Conservation (phyloP, 2,797 vertebrate species). For the Liparis tanakae region DNA sequence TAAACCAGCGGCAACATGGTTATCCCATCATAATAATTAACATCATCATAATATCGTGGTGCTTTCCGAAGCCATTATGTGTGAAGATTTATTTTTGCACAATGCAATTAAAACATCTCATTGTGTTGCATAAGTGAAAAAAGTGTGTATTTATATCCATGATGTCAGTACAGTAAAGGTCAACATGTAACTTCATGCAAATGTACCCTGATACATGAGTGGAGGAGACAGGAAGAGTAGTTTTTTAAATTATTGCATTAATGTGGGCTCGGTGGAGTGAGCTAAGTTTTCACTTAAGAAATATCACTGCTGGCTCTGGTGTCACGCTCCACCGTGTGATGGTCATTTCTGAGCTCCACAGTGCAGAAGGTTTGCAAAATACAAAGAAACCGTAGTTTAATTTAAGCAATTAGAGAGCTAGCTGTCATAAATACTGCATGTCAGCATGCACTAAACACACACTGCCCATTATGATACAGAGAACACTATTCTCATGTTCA, state of each 20-base stretch:
- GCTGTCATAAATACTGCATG: conserved; percentile 27
- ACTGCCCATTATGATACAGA: conserved; percentile 3
- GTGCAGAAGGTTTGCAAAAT: conserved; percentile 9
- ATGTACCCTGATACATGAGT: conserved; percentile 19
- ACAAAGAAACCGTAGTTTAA: conserved; percentile 26
- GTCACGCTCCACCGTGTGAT: conserved; percentile 24
- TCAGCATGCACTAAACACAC: conserved; percentile 6
- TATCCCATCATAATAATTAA: neutral
- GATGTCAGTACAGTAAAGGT: conserved; percentile 34
- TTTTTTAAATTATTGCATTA: neutral
- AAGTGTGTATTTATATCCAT: conserved; percentile 24
- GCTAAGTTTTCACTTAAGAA: neutral
- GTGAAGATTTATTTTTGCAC: conserved; percentile 10
- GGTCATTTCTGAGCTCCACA: conserved; percentile 17
- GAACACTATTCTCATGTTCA: conserved; percentile 1
- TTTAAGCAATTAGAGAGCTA: neutral
- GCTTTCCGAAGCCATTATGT: neutral
- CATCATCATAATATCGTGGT: neutral
- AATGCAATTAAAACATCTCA: conserved; percentile 23
- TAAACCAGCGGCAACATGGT: neutral
- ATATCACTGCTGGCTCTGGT: conserved; percentile 10
- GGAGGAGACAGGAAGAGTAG: neutral
- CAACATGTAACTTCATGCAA: conserved; percentile 30
- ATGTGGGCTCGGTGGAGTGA: too few species aligned
- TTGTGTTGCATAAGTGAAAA: conserved; percentile 18